Percentiles rank a stretch among this genome's conserved stretches.
These are phyloP conservation scores for Monodelphis domestica DNA, from an alignment of 2,797 vertebrate genomes.

Conservation along the genomic window DNA sequence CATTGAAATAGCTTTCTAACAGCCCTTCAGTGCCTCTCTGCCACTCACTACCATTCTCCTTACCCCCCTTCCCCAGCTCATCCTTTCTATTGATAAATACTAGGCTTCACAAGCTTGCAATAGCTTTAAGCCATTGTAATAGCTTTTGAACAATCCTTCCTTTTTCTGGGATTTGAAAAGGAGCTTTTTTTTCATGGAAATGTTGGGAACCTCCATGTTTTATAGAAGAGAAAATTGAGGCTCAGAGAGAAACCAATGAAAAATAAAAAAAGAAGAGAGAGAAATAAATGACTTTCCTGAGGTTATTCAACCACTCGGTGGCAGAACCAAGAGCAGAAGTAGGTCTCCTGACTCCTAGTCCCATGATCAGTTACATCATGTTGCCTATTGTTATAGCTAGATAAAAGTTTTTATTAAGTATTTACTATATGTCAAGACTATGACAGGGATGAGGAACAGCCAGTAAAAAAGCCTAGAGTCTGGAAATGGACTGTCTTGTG, in stretches of 20 bases:
- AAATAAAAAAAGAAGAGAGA: neutral
- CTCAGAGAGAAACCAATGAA: neutral
- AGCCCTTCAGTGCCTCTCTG: neutral
- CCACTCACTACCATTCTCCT: neutral
- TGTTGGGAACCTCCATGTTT: neutral
- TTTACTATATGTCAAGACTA: neutral
- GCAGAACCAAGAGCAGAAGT: conserved; percentile 19
- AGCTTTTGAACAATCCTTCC: neutral
- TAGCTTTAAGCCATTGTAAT: neutral
- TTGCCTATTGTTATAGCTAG: neutral
- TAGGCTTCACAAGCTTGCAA: neutral
- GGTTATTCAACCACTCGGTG: neutral
- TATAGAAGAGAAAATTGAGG: neutral
- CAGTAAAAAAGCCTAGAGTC: neutral
- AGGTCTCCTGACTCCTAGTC: neutral
- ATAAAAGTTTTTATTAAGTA: neutral
- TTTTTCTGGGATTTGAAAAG: neutral
- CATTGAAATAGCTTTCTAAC: neutral
- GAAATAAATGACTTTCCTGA: neutral
- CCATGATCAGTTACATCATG: neutral
- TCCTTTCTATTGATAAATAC: neutral
- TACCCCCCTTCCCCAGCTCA: no score
- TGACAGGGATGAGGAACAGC: neutral
- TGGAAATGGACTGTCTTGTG: neutral
- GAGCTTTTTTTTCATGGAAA: neutral